A percentile compares a stretch with the other conserved stretches of the same genome.
Conservation (phyloP, 2,797 vertebrate genomes). For the Myripristis jacobus region DNA sequence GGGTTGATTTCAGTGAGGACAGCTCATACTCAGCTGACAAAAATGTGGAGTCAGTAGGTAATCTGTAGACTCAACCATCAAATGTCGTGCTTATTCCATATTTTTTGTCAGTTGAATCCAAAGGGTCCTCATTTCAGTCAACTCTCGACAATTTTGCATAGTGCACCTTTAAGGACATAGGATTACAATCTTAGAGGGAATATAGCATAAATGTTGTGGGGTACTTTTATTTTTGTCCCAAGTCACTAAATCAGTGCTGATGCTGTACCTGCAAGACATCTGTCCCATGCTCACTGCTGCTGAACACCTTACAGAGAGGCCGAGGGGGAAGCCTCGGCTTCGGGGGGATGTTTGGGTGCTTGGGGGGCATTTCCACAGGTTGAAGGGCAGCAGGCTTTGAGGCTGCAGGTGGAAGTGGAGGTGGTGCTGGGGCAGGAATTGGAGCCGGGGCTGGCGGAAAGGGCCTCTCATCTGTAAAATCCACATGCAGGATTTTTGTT, state of each 20-base stretch:
- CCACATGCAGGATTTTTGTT: not conserved
- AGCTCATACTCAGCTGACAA: too few species aligned
- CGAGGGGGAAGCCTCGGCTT: constrained; percentile 79
- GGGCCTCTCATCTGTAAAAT: constrained; percentile 59
- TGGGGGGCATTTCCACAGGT: constrained; percentile 49
- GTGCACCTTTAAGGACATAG: too few species aligned
- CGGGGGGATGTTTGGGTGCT: constrained; percentile 59
- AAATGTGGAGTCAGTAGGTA: too few species aligned
- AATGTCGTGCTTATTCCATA: too few species aligned
- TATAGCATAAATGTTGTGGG: not conserved
- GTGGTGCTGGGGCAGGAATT: not conserved
- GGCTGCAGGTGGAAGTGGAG: constrained; percentile 6
- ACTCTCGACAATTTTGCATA: too few species aligned
- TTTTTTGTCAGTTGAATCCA: too few species aligned
- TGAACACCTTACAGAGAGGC: constrained; percentile 79
- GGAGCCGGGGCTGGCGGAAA: constrained; percentile 19
- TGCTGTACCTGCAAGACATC: constrained; percentile 79
- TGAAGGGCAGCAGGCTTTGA: constrained; percentile 35
- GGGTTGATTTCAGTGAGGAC: too few species aligned
- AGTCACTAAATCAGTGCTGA: not conserved
- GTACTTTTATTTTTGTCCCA: not conserved
- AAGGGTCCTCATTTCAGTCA: too few species aligned
- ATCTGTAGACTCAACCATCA: too few species aligned
- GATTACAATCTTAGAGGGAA: not conserved
- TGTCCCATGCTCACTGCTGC: constrained; percentile 76